Evolutionary conservation across 64 coral and sea anemone genomes (phyloP), one percentile per base, ranked within the genome.

Genomic region (Dendronephthya gigantea): DNA sequence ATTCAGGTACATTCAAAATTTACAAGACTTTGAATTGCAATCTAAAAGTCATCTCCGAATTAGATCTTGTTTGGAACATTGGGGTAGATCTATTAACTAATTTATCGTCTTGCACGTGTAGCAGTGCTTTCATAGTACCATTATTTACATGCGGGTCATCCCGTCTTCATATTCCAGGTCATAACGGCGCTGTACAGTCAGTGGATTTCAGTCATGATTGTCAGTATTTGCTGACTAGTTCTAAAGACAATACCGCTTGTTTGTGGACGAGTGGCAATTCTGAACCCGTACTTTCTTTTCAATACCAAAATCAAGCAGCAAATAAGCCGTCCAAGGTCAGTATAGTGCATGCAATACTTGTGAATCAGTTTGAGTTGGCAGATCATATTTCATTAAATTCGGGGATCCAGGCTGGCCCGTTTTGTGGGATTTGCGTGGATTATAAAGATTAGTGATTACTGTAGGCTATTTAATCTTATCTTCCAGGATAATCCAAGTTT

Each of bases 401-500:
- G n/a, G n/a, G n/a, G n/a, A n/a, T n/a, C n/a, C n/a, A n/a, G n/a
- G n/a, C n/a, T n/a, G n/a, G n/a, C n/a, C n/a, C n/a, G n/a, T n/a
- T n/a, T n/a, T n/a, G n/a, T n/a, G n/a, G n/a, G n/a, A n/a, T n/a
- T n/a, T n/a, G n/a, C n/a, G n/a, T n/a, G n/a, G n/a, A n/a, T n/a
- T n/a, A n/a, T n/a, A n/a, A n/a, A n/a, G n/a, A n/a, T n/a, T n/a
- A n/a, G 41, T 45, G 41, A 45, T 6, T 45, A 11, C n/a, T 45
- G 1, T 39, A 29, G 6, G 11, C 7, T 36, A 79, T 39, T 29
- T 35, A 79, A 16, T 79, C 72, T 35, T 83, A 48, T 83, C 17
- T 82, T 43, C 48, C 90, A 98, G 95, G 95, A 98, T 29, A 98
- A 98, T 89, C 85, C 84, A 35, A 87, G 50, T 39, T 98, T 98